Percentiles rank a stretch among this genome's conserved stretches.
phyloP scores from a whole-genome alignment of 2,888 invertebrate genomes.

The Tetragonula carbonaria region DNA sequence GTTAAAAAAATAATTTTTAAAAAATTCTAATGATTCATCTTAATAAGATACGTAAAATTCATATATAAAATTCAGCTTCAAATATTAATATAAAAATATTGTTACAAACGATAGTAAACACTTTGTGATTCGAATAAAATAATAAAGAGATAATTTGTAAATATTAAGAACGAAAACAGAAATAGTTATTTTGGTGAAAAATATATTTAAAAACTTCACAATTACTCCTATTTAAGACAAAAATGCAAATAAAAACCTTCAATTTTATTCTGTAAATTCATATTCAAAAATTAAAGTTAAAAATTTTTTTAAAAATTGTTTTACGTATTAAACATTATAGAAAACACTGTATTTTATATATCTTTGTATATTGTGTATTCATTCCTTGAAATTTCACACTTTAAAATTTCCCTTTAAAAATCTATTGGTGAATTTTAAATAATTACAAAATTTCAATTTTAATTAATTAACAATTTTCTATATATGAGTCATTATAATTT shows the following conservation, averaged over 20 bases:
- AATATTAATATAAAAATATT: not conserved
- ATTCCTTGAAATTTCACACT: too few species aligned
- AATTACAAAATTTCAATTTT: too few species aligned
- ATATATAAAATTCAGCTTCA: not conserved
- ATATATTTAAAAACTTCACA: not conserved
- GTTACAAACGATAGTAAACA: not conserved
- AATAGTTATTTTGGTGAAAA: not conserved
- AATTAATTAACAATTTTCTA: too few species aligned
- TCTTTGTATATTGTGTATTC: too few species aligned
- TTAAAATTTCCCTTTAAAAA: too few species aligned
- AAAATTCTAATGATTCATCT: not conserved
- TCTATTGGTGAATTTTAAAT: too few species aligned
- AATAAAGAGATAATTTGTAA: not conserved
- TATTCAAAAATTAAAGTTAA: too few species aligned
- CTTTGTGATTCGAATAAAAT: not conserved
- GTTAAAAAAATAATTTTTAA: not conserved
- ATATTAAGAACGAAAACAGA: not conserved
- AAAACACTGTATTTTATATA: too few species aligned
- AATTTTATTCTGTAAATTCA: not conserved
- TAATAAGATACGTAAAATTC: not conserved
- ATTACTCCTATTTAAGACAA: not conserved
- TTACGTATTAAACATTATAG: too few species aligned
- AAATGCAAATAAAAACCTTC: not conserved
- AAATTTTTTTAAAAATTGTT: too few species aligned
- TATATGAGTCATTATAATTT: too few species aligned